Evolutionary conservation across 2,797 vertebrate genomes (phyloP).

Genomic region (Orientallactaga sibirica): DNA sequence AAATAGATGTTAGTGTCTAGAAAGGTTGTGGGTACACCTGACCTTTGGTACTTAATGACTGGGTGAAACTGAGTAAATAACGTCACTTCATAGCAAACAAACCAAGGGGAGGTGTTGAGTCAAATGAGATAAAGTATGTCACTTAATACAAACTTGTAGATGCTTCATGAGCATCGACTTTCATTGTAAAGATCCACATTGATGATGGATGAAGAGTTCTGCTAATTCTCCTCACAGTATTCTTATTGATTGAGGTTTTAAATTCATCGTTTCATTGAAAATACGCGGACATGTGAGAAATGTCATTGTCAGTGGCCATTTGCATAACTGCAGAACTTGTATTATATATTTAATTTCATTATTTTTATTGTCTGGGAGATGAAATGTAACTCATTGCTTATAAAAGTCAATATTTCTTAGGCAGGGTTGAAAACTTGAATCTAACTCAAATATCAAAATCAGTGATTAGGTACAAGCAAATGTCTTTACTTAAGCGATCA

Average conservation of each 20-base stretch:
- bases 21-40: not conserved
- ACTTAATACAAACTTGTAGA: not conserved
- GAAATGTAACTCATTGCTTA: not conserved
- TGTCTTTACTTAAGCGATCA: constrained; percentile 45
- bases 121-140: not conserved
- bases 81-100: not conserved
- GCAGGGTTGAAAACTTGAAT: constrained; percentile 18
- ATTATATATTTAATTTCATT: constrained; percentile 58
- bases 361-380: constrained; percentile 4
- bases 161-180: not conserved
- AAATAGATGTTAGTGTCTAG: not conserved
- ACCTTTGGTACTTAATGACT: not conserved
- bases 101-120: not conserved
- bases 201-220: not conserved
- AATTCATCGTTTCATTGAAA: constrained; percentile 40
- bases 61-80: not conserved
- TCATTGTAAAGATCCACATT: not conserved
- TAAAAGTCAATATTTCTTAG: not conserved
- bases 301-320: constrained; percentile 44
- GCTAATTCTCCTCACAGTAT: not conserved
- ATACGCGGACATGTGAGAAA: constrained; percentile 37
- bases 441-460: constrained; percentile 52
- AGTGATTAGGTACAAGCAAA: constrained; percentile 43
- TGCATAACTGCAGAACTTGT: constrained; percentile 42
- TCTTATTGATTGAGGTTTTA: constrained; percentile 12